phyloP scores from a whole-genome alignment of 2,888 invertebrate species.

The Drosophila sordidula region DNA sequence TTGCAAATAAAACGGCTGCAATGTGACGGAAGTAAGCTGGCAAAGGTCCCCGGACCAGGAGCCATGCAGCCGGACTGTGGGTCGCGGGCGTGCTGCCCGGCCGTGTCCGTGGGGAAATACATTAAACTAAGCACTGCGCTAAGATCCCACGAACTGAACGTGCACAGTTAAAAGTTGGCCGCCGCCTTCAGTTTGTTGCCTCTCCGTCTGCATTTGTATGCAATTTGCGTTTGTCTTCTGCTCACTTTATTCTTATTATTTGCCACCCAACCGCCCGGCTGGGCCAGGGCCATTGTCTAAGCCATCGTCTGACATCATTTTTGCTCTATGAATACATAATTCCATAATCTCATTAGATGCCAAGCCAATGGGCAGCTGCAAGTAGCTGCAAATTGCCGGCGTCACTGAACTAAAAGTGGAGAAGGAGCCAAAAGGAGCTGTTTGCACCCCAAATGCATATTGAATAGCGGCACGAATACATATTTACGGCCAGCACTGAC shows the following conservation, averaged over 20 bases:
- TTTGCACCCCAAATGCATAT: conserved; percentile 30
- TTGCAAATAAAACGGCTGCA: conserved; percentile 78
- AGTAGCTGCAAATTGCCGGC: conserved; percentile 53
- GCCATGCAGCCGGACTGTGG: neutral
- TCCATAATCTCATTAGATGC: conserved; percentile 79
- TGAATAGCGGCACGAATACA: conserved; percentile 18
- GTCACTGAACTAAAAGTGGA: neutral
- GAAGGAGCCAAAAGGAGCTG: neutral
- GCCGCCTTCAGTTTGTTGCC: neutral
- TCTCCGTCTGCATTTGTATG: conserved; percentile 65
- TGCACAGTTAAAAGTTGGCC: conserved; percentile 38
- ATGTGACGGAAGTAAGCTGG: conserved; percentile 77
- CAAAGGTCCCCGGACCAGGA: conserved; percentile 20
- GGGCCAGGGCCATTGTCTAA: conserved; percentile 31
- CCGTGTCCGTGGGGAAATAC: conserved; percentile 53
- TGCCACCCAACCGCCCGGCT: neutral
- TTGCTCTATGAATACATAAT: conserved; percentile 78
- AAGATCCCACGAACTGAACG: conserved; percentile 55
- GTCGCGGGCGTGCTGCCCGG: conserved; percentile 2
- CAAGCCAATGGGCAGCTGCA: conserved; percentile 27
- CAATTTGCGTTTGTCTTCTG: conserved; percentile 67
- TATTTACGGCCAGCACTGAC: neutral
- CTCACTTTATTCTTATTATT: conserved; percentile 42
- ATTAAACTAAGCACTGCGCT: conserved; percentile 68
- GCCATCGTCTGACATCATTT: conserved; percentile 63